Conservation (phyloP, 2,888 invertebrate genomes). For the Sarcophaga variegata region DNA sequence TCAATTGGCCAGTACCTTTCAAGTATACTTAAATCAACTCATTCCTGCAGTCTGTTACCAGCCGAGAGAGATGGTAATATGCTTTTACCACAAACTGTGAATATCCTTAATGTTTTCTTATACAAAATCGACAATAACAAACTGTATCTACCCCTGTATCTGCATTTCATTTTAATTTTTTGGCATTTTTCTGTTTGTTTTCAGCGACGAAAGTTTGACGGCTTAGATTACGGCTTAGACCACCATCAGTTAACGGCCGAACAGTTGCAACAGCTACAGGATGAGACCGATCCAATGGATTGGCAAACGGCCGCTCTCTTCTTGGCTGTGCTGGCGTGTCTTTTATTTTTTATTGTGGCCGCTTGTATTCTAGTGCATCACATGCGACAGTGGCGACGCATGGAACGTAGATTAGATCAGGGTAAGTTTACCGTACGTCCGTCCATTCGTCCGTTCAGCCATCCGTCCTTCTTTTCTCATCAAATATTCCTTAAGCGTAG, state of each 20-base stretch:
- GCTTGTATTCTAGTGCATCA: slow-evolving; percentile 89
- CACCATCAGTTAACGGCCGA: slow-evolving; percentile 77
- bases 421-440: slow-evolving; percentile 83
- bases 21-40: not conserved
- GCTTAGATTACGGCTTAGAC: slow-evolving; percentile 72
- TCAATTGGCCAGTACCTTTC: too few species aligned
- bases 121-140: not conserved
- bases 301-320: slow-evolving; percentile 89
- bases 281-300: slow-evolving; percentile 84
- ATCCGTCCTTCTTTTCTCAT: slow-evolving; percentile 31
- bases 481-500: slow-evolving; percentile 59
- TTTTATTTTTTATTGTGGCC: slow-evolving; percentile 90
- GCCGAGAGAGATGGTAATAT: too few species aligned
- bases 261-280: slow-evolving; percentile 78
- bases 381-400: slow-evolving; percentile 90
- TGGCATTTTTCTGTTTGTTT: slow-evolving; percentile 26
- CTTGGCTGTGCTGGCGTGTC: slow-evolving; percentile 88
- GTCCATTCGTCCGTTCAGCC: not conserved
- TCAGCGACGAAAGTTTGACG: slow-evolving; percentile 80
- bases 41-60: too few species aligned
- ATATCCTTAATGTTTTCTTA: not conserved
- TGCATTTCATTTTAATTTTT: not conserved
- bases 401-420: slow-evolving; percentile 89
- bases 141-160: not conserved
- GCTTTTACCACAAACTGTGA: not conserved